Percentiles rank a stretch among this genome's conserved stretches.
Conservation (phyloP, 2,888 invertebrate genomes). For the Unio delphinus region DNA sequence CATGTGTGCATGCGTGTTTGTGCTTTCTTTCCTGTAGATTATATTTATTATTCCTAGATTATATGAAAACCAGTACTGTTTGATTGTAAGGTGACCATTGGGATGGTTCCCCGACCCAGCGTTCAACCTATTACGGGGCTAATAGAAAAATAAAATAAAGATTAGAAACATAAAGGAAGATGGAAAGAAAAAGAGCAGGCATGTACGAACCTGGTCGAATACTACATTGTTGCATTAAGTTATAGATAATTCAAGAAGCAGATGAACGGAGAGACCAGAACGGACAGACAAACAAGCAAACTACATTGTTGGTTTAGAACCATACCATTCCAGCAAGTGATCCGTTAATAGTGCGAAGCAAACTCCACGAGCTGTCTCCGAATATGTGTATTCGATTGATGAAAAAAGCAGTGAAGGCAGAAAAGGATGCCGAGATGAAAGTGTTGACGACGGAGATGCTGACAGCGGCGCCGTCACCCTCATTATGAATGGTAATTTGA, state of each 20-base stretch:
- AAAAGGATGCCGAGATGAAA: conserved; percentile 73
- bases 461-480: conserved; percentile 71
- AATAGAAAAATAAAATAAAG: no score
- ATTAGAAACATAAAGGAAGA: no score
- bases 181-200: no score
- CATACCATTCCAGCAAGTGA: conserved; percentile 73
- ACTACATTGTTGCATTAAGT: background rate
- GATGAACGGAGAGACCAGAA: background rate
- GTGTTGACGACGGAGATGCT: conserved; percentile 73
- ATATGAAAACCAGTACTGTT: no score
- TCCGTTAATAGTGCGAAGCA: conserved; percentile 73
- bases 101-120: no score
- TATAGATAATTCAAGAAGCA: background rate
- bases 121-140: no score
- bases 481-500: conserved; percentile 70
- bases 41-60: no score
- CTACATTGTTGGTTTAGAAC: background rate
- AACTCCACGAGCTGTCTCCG: conserved; percentile 71
- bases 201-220: background rate
- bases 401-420: conserved; percentile 70
- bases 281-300: background rate
- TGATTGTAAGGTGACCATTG: no score
- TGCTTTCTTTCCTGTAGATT: no score
- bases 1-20: no score
- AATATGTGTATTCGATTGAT: conserved; percentile 49